Percentiles rank a stretch among this genome's conserved stretches.
These are phyloP conservation scores for Venturia canescens DNA, from an alignment of 1,140 invertebrate genomes.

Conservation along the genomic window DNA sequence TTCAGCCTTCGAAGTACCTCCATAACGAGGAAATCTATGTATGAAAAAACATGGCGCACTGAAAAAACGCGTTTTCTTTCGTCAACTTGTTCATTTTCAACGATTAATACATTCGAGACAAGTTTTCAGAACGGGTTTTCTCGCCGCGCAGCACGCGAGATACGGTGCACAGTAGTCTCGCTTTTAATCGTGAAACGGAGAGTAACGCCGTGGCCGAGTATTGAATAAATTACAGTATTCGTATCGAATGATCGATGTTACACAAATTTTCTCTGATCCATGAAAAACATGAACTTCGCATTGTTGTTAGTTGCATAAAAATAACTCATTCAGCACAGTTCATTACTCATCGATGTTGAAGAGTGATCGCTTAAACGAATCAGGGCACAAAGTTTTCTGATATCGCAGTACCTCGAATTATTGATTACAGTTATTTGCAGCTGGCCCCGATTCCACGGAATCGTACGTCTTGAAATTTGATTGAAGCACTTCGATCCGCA, in stretches of 20 bases:
- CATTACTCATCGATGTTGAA: neutral
- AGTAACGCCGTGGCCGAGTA: neutral
- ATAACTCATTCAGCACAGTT: neutral
- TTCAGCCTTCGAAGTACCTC: neutral
- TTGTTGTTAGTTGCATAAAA: neutral
- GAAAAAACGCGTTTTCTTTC: neutral
- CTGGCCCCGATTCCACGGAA: neutral
- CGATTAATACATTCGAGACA: slow-evolving; percentile 33
- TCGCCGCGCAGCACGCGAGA: slow-evolving; percentile 16
- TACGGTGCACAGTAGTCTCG: slow-evolving; percentile 30
- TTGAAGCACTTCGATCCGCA: too few relatives aligned
- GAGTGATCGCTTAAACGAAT: neutral
- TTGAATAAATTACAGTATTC: slow-evolving; percentile 5
- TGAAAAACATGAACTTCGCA: neutral
- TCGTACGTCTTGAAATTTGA: too few relatives aligned
- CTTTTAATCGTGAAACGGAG: slow-evolving; percentile 33
- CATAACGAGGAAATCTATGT: neutral
- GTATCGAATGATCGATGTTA: neutral
- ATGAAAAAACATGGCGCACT: neutral
- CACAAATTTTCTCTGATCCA: neutral
- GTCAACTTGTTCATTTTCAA: slow-evolving; percentile 3
- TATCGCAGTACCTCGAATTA: neutral
- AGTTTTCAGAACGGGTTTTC: slow-evolving; percentile 33
- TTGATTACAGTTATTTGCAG: neutral
- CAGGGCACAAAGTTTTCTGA: too few relatives aligned